Percentiles rank a stretch among this genome's conserved stretches.
phyloP scores from a whole-genome alignment of 2,888 invertebrate genomes.

The Catocala nupta region DNA sequence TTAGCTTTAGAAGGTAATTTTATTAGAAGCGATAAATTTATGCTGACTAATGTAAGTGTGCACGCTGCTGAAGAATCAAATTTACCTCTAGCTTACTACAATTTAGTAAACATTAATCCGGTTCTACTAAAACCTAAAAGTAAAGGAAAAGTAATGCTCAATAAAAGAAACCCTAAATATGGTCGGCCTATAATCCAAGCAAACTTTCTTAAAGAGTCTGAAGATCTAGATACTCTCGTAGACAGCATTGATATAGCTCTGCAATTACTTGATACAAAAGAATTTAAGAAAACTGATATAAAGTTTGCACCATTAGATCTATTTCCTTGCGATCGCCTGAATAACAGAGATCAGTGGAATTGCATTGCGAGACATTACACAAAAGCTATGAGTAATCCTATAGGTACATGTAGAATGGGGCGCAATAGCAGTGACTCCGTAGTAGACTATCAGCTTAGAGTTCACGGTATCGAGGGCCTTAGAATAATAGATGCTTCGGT shows the following conservation, averaged over 20 bases:
- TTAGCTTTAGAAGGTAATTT: constrained; percentile 79
- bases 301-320: constrained; percentile 80
- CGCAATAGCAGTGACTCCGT: constrained; percentile 76
- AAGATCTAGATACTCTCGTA: constrained; percentile 79
- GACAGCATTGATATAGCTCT: constrained; percentile 82
- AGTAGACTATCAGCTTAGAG: constrained; percentile 75
- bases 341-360: constrained; percentile 82
- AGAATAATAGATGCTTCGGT: constrained; percentile 81
- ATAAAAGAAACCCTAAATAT: constrained; percentile 80
- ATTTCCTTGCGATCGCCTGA: constrained; percentile 79
- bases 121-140: constrained; percentile 79
- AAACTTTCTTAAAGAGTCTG: constrained; percentile 79
- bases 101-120: constrained; percentile 79
- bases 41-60: constrained; percentile 80
- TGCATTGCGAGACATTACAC: constrained; percentile 83
- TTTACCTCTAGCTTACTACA: constrained; percentile 79
- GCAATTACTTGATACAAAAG: constrained; percentile 79
- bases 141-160: constrained; percentile 76
- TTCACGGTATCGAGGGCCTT: constrained; percentile 80
- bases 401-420: constrained; percentile 84
- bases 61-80: constrained; percentile 76
- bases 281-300: constrained; percentile 79
- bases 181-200: constrained; percentile 82
- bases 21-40: constrained; percentile 81
- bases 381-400: constrained; percentile 78